Evolutionary conservation across 1,140 invertebrate genomes (phyloP), one percentile per base, ranked within the genome.

Genomic region (Macrocentrus cingulum): DNA sequence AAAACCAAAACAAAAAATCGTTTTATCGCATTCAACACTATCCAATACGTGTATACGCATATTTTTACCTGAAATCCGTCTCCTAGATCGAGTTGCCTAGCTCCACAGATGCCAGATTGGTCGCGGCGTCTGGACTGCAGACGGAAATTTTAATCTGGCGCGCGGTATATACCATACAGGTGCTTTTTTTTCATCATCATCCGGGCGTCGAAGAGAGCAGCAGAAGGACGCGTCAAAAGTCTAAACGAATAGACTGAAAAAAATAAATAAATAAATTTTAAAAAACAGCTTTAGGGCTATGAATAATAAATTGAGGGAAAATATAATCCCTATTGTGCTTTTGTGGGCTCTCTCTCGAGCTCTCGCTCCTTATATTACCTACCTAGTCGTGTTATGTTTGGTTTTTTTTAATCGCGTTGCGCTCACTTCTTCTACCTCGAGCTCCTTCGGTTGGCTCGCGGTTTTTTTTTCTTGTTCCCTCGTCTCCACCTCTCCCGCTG

Each of bases 241-340:
- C 36, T 39, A 39, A 39, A 15, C 36, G 36, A 39, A 39, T 29
- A 29, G 4, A 11, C 8, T 8, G 7, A 60, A n/a, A n/a, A n/a
- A n/a, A n/a, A n/a, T n/a, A n/a, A n/a, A n/a, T n/a, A n/a, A n/a
- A n/a, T n/a, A n/a, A n/a, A n/a, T n/a, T n/a, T n/a, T n/a, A n/a
- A n/a, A n/a, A n/a, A n/a, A n/a, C n/a, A n/a, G n/a, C n/a, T n/a
- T n/a, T n/a, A n/a, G n/a, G 36, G 3, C 51, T 41, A 54, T 54
- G 51, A 54, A 54, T 54, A 29, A 54, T 54, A 54, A 54, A 54
- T 54, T 5, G n/a, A n/a, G 9, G 39, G 39, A 54, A 54, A 54
- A 41, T n/a, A n/a, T 41, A 54, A 41, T 25, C 51, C 23, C 22
- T 7, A n/a, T 34, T 42, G 42, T 19, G 37, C 42, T 42, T 19